Evolutionary conservation across 2,797 vertebrate genomes (phyloP).

Genomic region (Eutrigla gurnardus): DNA sequence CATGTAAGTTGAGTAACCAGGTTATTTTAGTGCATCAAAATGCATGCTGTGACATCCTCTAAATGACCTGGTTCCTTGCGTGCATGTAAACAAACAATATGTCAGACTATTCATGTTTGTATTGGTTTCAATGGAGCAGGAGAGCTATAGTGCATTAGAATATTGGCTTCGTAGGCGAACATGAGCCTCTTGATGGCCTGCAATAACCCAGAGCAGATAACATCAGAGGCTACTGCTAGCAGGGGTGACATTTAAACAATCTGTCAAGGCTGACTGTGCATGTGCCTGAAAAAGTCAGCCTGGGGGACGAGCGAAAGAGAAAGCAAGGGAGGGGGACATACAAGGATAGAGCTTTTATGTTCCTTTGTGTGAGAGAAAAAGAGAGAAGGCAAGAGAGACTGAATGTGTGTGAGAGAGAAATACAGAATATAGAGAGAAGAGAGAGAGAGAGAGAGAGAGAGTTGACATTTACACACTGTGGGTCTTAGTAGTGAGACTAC

Average conservation of each 20-base stretch:
- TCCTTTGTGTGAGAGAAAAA: slow-evolving; percentile 20
- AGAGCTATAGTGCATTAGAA: slow-evolving; percentile 41
- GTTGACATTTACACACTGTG: slow-evolving; percentile 50
- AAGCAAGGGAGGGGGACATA: slow-evolving; percentile 8
- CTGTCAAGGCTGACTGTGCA: slow-evolving; percentile 71
- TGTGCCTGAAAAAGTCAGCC: slow-evolving; percentile 63
- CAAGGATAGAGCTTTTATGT: slow-evolving; percentile 31
- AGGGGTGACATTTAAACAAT: slow-evolving; percentile 83
- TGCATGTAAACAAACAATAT: slow-evolving; percentile 9
- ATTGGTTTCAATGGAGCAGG: slow-evolving; percentile 33
- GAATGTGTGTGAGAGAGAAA: slow-evolving; percentile 26
- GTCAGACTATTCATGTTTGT: slow-evolving; percentile 11
- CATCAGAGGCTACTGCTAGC: slow-evolving; percentile 73
- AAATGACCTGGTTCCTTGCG: slow-evolving; percentile 9
- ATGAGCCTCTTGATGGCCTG: slow-evolving; percentile 58
- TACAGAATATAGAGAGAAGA: slow-evolving; percentile 14
- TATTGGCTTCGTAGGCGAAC: slow-evolving; percentile 40
- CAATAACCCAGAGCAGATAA: slow-evolving; percentile 76
- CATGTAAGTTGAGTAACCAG: neutral
- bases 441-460: slow-evolving; percentile 21
- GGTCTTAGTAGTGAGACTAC: slow-evolving; percentile 27
- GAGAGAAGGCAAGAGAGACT: neutral
- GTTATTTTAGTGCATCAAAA: neutral
- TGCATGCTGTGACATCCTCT: neutral
- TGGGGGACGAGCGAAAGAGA: neutral